Evolutionary conservation across 2,113 vertebrate species (phyloP).

Genomic region (Ellobius talpinus): DNA sequence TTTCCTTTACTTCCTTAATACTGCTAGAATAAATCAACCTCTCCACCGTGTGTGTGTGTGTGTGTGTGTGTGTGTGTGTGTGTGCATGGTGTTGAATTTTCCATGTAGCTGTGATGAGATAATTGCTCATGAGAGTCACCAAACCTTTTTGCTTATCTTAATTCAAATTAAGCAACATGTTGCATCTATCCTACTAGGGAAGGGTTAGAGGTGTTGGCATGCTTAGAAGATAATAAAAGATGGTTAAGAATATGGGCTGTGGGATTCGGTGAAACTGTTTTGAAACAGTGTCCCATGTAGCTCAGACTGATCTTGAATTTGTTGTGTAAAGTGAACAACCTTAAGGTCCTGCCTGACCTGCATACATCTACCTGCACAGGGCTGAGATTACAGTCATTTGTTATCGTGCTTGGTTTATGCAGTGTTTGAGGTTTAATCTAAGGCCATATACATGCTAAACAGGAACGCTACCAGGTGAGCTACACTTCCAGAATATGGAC

Average conservation of each 20-base stretch:
- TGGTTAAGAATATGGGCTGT: neutral
- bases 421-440: neutral
- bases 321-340: neutral
- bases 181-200: neutral
- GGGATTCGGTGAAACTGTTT: neutral
- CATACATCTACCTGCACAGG: too few relatives aligned
- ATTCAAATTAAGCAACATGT: neutral
- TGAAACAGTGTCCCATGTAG: neutral
- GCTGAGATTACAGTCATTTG: neutral
- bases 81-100: neutral
- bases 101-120: neutral
- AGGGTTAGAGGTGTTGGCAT: neutral
- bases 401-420: neutral
- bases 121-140: neutral
- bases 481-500: neutral
- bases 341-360: neutral
- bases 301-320: neutral
- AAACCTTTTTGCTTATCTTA: neutral
- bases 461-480: neutral
- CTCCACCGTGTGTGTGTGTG: neutral
- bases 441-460: too few relatives aligned
- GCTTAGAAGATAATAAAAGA: neutral
- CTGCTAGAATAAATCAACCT: neutral
- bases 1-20: slow-evolving; percentile 14
- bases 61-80: neutral